These are phyloP conservation scores for Pagrus major DNA, from an alignment of 2,113 vertebrate species.

Conservation along the genomic window DNA sequence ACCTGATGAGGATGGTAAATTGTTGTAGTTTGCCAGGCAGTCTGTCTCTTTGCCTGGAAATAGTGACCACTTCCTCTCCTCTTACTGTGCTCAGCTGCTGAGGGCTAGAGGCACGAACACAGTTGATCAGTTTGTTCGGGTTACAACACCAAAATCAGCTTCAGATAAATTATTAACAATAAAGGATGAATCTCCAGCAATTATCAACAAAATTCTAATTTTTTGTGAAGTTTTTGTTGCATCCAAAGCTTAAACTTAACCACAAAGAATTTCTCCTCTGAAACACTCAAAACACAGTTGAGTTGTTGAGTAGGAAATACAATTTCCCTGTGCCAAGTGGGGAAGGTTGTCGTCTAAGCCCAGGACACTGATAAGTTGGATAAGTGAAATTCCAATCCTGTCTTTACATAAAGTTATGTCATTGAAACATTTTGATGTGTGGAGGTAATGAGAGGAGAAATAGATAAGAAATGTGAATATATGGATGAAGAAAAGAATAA, in stretches of 20 bases:
- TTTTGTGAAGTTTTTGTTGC: too few species aligned
- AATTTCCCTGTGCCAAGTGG: neutral
- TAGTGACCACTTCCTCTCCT: conserved; percentile 70
- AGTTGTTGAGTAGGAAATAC: too few species aligned
- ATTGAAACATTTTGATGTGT: neutral
- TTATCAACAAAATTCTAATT: too few species aligned
- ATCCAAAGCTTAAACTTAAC: neutral
- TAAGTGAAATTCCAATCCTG: neutral
- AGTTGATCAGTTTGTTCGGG: neutral
- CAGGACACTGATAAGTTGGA: neutral
- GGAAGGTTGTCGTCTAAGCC: neutral
- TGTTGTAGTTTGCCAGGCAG: conserved; percentile 88
- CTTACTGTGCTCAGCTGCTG: conserved; percentile 25
- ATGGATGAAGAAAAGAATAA: neutral
- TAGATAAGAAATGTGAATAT: neutral
- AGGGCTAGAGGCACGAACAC: conserved; percentile 50
- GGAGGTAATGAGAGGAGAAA: neutral
- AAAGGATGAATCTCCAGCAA: neutral
- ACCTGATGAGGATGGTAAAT: conserved; percentile 90
- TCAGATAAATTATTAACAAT: neutral
- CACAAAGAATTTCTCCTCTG: neutral
- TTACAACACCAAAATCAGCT: neutral
- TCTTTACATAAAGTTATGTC: neutral
- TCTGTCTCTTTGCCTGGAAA: conserved; percentile 71
- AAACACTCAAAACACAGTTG: neutral